These are phyloP conservation scores for Ceraclea dissimilis DNA, from an alignment of 2,888 invertebrate genomes.

Conservation along the genomic window DNA sequence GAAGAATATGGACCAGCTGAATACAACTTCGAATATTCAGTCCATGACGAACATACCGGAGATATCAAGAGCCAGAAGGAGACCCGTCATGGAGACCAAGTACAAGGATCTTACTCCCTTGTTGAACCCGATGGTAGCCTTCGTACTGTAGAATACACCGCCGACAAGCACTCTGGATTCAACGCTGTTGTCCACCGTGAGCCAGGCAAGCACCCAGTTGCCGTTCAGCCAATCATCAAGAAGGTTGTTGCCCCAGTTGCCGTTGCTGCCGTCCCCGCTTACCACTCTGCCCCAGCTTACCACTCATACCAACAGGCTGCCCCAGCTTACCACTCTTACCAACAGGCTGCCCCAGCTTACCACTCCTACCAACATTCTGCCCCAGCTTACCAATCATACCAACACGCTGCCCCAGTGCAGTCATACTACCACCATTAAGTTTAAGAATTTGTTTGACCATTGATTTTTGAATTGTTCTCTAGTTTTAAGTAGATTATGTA, in stretches of 20 bases:
- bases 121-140: constrained; percentile 43
- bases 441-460: not conserved
- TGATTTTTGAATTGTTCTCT: not conserved
- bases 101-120: constrained; percentile 45
- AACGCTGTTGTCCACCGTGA: constrained; percentile 44
- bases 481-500: constrained; percentile 14
- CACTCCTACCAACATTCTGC: constrained; percentile 10
- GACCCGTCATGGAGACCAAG: constrained; percentile 38
- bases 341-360: constrained; percentile 9
- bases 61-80: constrained; percentile 46
- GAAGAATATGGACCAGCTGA: constrained; percentile 20
- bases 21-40: constrained; percentile 34
- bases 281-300: constrained; percentile 19
- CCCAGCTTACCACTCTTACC: constrained; percentile 10
- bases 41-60: constrained; percentile 40
- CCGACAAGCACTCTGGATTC: constrained; percentile 41
- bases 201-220: constrained; percentile 26
- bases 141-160: constrained; percentile 43
- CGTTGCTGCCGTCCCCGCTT: constrained; percentile 21
- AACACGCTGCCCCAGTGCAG: constrained; percentile 12
- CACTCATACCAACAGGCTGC: constrained; percentile 9
- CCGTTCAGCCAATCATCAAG: constrained; percentile 12
- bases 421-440: constrained; percentile 15
- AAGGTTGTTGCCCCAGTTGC: constrained; percentile 23
- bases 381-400: constrained; percentile 10